phyloP scores from a whole-genome alignment of 2,888 invertebrate genomes.

The Papilio demoleus region DNA sequence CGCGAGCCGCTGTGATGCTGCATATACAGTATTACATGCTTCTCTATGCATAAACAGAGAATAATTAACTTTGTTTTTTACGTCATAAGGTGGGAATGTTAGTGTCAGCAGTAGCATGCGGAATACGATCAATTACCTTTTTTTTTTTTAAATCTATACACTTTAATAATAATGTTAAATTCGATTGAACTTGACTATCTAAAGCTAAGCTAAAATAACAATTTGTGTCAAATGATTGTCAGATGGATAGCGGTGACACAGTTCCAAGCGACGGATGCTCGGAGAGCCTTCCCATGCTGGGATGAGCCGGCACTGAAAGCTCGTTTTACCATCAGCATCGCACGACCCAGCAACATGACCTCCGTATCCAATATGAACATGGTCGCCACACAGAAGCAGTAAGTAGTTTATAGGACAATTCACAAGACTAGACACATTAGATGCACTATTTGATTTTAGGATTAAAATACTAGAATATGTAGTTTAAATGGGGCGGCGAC shows the following conservation, averaged over 20 bases:
- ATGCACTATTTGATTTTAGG: no score
- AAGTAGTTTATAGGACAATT: conserved; percentile 56
- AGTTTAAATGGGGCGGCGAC: no score
- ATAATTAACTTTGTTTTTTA: conserved; percentile 1
- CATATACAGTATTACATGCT: conserved; percentile 19
- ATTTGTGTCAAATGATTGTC: not conserved
- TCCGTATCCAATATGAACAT: conserved; percentile 92
- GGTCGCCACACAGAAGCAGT: conserved; percentile 77
- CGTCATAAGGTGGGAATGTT: no score
- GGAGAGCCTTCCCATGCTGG: conserved; percentile 93
- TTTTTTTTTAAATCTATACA: no score
- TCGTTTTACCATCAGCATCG: conserved; percentile 90
- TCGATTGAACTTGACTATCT: no score
- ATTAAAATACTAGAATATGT: no score
- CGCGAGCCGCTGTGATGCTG: conserved; percentile 34
- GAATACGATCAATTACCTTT: no score
- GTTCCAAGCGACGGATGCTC: conserved; percentile 92
- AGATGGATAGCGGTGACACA: conserved; percentile 90
- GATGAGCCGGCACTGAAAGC: conserved; percentile 94
- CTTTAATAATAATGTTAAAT: no score
- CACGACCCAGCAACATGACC: conserved; percentile 87
- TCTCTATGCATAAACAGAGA: conserved; percentile 4
- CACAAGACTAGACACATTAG: not conserved
- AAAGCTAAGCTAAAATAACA: no score
- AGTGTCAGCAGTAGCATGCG: no score